Evolutionary conservation across 92 coral and sea anemone genomes (phyloP), one percentile per base, ranked within the genome.

Genomic region (Porites cylindrica): DNA sequence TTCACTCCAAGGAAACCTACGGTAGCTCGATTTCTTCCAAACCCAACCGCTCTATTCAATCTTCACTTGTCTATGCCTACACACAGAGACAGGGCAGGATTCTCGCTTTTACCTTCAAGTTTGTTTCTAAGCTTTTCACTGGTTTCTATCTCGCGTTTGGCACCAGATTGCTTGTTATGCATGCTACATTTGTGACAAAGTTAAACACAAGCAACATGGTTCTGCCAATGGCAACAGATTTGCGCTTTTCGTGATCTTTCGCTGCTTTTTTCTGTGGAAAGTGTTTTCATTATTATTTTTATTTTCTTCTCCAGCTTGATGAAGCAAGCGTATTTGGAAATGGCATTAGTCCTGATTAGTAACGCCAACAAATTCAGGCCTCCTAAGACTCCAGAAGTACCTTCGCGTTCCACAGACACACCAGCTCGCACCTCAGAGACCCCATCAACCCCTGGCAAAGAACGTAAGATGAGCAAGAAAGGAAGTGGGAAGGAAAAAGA

Each of bases 301-400:
- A 52, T 74, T 71, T 14, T 51, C 32, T n/a, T 38, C 47, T 26
- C 3, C 72, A 97, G 99, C 43, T 87, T 95, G 75, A 97, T 97
- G 97, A 93, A 90, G 88, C 95, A 92, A 56, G 98, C 97, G 17
- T 97, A 97, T 87, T 85, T 95, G 87, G 97, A 95, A 71, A 90
- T 97, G 26, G 92, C 97, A 16, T 50, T 92, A 58, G 91, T 91
- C 29, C 90, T 90, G 75, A 77, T 95, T 51, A 61, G 78, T 17
- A 92, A 92, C 78, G 77, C 87, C 20, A 82, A 91, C 56, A 76
- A 86, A 32, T 72, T 84, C 72, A 81, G 77, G 64, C 82, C 77
- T 52, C 54, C n/a, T 9, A 69, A 83, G 68, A 70, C 64, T 61
- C 54, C 77, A 4, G 89, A 71, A 8, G 58, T 51, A 14, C 63